Base-by-base conservation (phyloP, 2,888 invertebrate species). In the Stenchaetothrips biformis region DNA sequence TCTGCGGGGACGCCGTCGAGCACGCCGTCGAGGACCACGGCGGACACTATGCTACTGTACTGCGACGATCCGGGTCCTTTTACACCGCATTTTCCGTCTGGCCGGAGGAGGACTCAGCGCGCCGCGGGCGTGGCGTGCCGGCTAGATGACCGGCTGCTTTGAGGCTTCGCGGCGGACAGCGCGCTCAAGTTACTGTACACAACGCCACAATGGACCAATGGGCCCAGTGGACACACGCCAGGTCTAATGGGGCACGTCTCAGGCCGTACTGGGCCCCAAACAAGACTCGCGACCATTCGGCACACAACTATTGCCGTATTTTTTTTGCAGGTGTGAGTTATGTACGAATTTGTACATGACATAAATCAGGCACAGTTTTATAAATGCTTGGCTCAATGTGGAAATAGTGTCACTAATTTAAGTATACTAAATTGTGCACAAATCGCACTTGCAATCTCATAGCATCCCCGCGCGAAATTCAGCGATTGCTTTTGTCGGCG, bases 31-130 rank as follows among this genome's bases (percentile, higher is more conserved):
- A 25, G 7, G 11, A 25, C 67, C 67, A 18, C 16, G 13, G 59
- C 2, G 59, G 9, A 0, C 67, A 37, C 37, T 37, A 37, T 4
- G 37, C n/a, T n/a, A n/a, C n/a, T n/a, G n/a, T n/a, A n/a, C n/a
- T n/a, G n/a, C 37, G 37, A 37, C 37, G 37, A 37, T 37, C 37
- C 37, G 37, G 37, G 37, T 74, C 67, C 67, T 74, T 74, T 74
- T 25, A 74, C 67, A 25, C 25, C 21, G 67, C 67, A 74, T 74
- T 74, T 74, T 74, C 67, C 67, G 67, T 74, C 21, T 74, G 25
- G 25, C 25, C 25, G 67, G 67, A 74, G 67, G 67, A 74, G 67
- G 67, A 74, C 67, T 67, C 21, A 21, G 67, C 59, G 59, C 59
- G 59, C 13, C 6, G 37, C 37, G 59, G 59, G 59, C 59, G 59